Evolutionary conservation across 2,797 vertebrate species (phyloP), one percentile per base, ranked within the genome.

Genomic region (Myotis pilosus): DNA sequence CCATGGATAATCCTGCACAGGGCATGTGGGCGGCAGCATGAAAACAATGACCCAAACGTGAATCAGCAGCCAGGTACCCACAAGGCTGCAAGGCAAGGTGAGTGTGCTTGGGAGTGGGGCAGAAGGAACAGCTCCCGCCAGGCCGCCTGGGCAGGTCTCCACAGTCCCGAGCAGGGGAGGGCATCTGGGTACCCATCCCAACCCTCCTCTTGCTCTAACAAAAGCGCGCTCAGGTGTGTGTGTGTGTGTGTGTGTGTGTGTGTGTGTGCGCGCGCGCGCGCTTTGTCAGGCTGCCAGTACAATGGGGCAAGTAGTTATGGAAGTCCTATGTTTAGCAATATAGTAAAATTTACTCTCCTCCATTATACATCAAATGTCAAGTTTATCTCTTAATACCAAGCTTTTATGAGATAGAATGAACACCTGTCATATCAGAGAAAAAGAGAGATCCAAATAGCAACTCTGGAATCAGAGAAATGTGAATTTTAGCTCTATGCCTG

Each of bases 401-500:
- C 90, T 95, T 96, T 95, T 88, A 84, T 76, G 85, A 96, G 79
- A 66, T 86, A 74, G 82, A 92, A 68, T 91, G 80, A 95, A 66
- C 74, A 95, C 83, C 74, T 86, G n/a, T 72, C 82, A 93, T 82
- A 47, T n/a, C 33, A 12, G 36, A 22, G 10, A 10, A 22, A 28
- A 23, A 30, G 49, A n/a, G n/a, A n/a, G 71, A 19, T 64, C 44
- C 41, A 64, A 69, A 47, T 8, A 68, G 83, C 87, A 82, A 47
- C 76, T 81, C n/a, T 78, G 80, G 66, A 87, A 81, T 95, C 49
- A 28, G 60, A 92, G 75, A 87, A 74, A 95, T n/a, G 71, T 0
- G 8, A 69, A 68, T 91, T 93, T 89, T 83, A 80, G 79, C 85
- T 47, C 68, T 51, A 78, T 80, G 41, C 64, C 76, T 86, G 64